Percentiles rank a stretch among this genome's conserved stretches.
phyloP scores from a whole-genome alignment of 2,888 invertebrate genomes.

The Dryobota labecula region DNA sequence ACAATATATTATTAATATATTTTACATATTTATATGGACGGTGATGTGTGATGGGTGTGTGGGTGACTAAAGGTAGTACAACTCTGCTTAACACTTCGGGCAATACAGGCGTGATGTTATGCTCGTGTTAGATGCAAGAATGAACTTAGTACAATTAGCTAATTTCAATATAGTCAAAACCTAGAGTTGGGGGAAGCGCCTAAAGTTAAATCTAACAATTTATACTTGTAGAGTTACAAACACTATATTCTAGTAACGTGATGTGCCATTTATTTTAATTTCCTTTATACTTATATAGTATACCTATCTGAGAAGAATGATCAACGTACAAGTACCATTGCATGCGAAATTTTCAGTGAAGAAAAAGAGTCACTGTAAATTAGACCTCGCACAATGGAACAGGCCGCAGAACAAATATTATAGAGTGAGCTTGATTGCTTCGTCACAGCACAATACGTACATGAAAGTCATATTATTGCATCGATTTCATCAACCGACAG shows the following conservation, averaged over 20 bases:
- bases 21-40: background rate
- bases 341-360: background rate
- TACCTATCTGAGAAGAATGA: background rate
- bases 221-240: background rate
- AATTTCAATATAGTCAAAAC: background rate
- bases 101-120: background rate
- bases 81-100: background rate
- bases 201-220: background rate
- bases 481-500: constrained; percentile 1
- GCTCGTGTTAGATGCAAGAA: background rate
- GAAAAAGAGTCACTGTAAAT: constrained; percentile 8
- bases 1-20: too few species aligned
- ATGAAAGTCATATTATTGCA: background rate
- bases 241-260: background rate
- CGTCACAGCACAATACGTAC: background rate
- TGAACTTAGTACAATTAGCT: background rate
- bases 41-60: background rate
- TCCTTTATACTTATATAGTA: background rate
- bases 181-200: too few species aligned
- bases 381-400: constrained; percentile 5
- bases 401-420: constrained; percentile 5
- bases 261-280: background rate
- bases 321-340: background rate
- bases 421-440: constrained; percentile 17
- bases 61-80: background rate